phyloP scores from a whole-genome alignment of 2,888 invertebrate genomes.

The Microdon myrmicae region DNA sequence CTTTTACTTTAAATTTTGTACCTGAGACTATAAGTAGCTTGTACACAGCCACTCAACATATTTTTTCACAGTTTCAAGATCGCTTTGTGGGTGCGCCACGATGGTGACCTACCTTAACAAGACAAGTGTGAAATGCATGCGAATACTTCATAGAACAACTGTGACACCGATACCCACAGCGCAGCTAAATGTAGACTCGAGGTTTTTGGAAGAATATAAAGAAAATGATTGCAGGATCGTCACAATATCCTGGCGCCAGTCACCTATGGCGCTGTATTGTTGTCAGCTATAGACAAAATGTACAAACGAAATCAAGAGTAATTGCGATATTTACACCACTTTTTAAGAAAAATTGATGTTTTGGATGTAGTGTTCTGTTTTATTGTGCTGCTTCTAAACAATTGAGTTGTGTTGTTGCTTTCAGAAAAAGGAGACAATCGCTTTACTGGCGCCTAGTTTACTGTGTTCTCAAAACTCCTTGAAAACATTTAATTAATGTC shows the following conservation, averaged over 20 bases:
- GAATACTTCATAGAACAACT: conserved; percentile 13
- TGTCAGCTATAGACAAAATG: conserved; percentile 18
- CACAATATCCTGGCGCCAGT: conserved; percentile 33
- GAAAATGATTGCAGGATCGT: conserved; percentile 3
- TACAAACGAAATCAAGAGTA: conserved; percentile 22
- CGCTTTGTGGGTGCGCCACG: too few relatives aligned
- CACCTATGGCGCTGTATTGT: conserved; percentile 30
- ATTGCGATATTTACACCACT: conserved; percentile 15
- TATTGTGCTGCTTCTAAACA: too few relatives aligned
- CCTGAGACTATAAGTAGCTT: too few relatives aligned
- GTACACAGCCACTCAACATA: too few relatives aligned
- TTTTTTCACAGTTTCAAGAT: too few relatives aligned
- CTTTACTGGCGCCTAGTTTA: conserved; percentile 19
- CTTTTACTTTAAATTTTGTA: too few relatives aligned
- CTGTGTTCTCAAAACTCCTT: conserved; percentile 19
- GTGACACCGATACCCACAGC: conserved; percentile 25
- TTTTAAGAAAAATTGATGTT: conserved; percentile 8
- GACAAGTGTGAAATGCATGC: conserved; percentile 24
- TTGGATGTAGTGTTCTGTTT: too few relatives aligned
- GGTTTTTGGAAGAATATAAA: conserved; percentile 8
- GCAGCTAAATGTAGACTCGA: conserved; percentile 1
- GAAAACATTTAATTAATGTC: conserved; percentile 4
- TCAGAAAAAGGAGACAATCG: not conserved
- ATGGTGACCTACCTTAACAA: too few relatives aligned
- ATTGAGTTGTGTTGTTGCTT: too few relatives aligned